Evolutionary conservation across 2,888 invertebrate species (phyloP).

Genomic region (Taenaris catops): DNA sequence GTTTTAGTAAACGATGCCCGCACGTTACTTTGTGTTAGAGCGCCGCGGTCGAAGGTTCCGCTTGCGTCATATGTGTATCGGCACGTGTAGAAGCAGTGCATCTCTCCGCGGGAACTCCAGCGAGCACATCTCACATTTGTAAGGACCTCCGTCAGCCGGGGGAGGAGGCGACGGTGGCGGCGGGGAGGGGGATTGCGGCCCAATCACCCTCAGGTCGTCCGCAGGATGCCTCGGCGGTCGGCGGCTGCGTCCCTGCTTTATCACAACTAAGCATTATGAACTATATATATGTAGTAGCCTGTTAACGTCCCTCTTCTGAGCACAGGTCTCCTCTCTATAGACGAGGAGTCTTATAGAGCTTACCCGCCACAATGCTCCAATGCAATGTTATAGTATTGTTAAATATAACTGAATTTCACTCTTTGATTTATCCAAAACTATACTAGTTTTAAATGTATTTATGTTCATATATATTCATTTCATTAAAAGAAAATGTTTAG

Average conservation of each 20-base stretch:
- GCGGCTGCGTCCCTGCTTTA: conserved; percentile 37
- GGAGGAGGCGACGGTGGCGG: conserved; percentile 15
- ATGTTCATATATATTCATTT: too few species aligned
- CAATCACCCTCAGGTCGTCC: conserved; percentile 60
- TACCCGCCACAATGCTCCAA: too few species aligned
- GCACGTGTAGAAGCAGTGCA: conserved; percentile 86
- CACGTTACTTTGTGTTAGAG: background rate
- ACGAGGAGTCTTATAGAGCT: too few species aligned
- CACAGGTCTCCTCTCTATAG: too few species aligned
- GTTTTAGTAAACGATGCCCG: too few species aligned
- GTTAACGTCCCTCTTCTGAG: too few species aligned
- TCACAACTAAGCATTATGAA: background rate
- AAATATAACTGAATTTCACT: too few species aligned
- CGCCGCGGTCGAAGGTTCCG: conserved; percentile 8
- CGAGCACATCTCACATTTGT: conserved; percentile 91
- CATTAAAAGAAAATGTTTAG: too few species aligned
- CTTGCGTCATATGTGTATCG: conserved; percentile 86
- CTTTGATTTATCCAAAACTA: too few species aligned
- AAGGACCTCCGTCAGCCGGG: conserved; percentile 73
- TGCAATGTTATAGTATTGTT: too few species aligned
- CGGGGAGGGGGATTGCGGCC: conserved; percentile 31
- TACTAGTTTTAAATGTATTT: too few species aligned
- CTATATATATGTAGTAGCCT: too few species aligned
- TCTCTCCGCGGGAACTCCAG: conserved; percentile 86
- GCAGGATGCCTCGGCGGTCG: conserved; percentile 61